Evolutionary conservation across 2,113 vertebrate genomes (phyloP).

Genomic region (Manacus vitellinus): DNA sequence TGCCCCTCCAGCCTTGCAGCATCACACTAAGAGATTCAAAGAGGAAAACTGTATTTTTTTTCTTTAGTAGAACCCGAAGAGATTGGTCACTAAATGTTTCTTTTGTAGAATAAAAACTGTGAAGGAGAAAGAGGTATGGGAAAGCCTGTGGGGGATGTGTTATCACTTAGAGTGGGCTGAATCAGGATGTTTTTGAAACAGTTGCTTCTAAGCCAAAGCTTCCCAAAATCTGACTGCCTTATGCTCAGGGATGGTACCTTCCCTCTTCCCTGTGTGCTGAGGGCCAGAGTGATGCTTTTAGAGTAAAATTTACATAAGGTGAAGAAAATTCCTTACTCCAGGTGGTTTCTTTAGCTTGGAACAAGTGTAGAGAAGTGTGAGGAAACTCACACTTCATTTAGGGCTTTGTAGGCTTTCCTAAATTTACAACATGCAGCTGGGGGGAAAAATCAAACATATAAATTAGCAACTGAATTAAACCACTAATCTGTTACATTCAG

Average conservation of each 20-base stretch:
- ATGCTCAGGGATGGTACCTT: not conserved
- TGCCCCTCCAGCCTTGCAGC: not conserved
- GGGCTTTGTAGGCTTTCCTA: not conserved
- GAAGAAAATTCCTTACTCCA: not conserved
- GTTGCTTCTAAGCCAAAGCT: not conserved
- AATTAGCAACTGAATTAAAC: not conserved
- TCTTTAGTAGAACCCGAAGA: not conserved
- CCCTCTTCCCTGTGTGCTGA: not conserved
- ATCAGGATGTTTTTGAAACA: not conserved
- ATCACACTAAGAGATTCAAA: not conserved
- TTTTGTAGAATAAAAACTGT: not conserved
- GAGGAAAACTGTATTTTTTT: rapidly evolving
- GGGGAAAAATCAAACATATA: not conserved
- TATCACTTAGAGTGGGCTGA: not conserved
- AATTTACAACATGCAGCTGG: not conserved
- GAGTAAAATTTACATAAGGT: not conserved
- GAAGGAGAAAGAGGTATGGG: not conserved
- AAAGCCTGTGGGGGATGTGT: not conserved
- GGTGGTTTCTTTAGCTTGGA: not conserved
- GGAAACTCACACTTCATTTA: not conserved
- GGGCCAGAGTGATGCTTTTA: not conserved
- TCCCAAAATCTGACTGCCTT: not conserved
- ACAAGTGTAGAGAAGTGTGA: not conserved
- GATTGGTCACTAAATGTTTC: too few relatives aligned
- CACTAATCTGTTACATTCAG: not conserved